Conservation (phyloP, 2,797 vertebrate species). For the Phrynocephalus vlangalii region DNA sequence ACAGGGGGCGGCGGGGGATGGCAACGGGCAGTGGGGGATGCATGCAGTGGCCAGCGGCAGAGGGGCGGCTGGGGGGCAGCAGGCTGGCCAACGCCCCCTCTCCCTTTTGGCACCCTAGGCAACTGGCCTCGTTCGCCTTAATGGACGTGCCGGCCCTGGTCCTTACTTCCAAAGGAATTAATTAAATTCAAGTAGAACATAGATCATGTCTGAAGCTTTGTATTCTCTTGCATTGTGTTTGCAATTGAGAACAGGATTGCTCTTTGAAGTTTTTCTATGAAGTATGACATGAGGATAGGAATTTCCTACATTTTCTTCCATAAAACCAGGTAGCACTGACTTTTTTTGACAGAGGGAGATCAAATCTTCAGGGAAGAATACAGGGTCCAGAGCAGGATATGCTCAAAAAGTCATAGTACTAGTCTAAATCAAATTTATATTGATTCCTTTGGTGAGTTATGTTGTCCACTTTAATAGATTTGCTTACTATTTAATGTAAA, state of each 20-base stretch:
- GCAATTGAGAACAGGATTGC: slow-evolving; percentile 29
- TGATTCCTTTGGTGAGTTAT: neutral
- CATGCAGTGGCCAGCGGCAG: no score
- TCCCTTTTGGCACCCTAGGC: no score
- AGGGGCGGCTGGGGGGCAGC: no score
- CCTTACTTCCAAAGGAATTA: slow-evolving; percentile 61
- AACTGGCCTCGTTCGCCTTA: no score
- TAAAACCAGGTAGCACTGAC: neutral
- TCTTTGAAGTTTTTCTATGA: slow-evolving; percentile 47
- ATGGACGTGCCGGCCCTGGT: no score
- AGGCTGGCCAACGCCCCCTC: no score
- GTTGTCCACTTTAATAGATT: neutral
- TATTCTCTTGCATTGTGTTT: slow-evolving; percentile 61
- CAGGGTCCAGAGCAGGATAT: neutral
- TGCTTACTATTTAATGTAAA: neutral
- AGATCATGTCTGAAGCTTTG: slow-evolving; percentile 54
- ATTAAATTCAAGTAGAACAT: slow-evolving; percentile 51
- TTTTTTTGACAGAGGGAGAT: neutral
- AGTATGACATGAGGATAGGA: slow-evolving; percentile 28
- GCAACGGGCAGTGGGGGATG: no score
- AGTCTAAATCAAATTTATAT: neutral
- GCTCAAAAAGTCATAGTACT: neutral
- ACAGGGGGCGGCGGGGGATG: no score
- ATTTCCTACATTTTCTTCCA: neutral
- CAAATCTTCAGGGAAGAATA: neutral